These are phyloP conservation scores for Acanthococcus lagerstroemiae DNA, from an alignment of 2,888 invertebrate genomes.

Conservation along the genomic window DNA sequence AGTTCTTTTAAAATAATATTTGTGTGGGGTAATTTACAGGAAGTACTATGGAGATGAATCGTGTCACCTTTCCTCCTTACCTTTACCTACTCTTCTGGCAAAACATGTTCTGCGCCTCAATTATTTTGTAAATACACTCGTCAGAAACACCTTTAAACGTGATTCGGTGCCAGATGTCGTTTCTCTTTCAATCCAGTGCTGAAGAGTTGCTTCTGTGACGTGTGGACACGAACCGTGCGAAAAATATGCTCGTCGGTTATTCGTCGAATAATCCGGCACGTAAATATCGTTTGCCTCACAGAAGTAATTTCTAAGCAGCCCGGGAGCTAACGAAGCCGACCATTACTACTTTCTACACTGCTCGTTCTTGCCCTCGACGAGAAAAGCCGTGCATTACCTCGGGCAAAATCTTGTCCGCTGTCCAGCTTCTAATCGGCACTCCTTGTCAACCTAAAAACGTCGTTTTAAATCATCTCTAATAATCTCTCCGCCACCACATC, in stretches of 20 bases:
- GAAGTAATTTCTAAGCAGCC: neutral
- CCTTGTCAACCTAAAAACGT: too few species aligned
- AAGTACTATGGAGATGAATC: conserved; percentile 28
- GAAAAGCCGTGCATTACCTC: neutral
- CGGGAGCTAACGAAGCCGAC: neutral
- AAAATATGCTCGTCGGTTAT: conserved; percentile 1
- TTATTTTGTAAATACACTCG: conserved; percentile 15
- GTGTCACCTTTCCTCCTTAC: conserved; percentile 24
- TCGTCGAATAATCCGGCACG: neutral
- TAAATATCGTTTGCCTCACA: neutral
- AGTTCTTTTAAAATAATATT: conserved; percentile 25
- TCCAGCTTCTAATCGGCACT: neutral
- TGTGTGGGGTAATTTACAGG: conserved; percentile 34
- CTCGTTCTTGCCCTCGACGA: neutral
- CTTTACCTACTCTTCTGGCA: conserved; percentile 19
- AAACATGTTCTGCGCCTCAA: conserved; percentile 17
- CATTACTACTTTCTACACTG: neutral
- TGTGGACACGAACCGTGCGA: neutral
- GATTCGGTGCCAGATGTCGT: conserved; percentile 18
- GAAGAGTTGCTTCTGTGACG: conserved; percentile 24
- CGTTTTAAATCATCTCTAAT: neutral
- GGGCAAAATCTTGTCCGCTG: neutral
- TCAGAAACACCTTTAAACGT: conserved; percentile 13
- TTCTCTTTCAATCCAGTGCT: conserved; percentile 5
- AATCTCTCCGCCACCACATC: neutral